phyloP scores from a whole-genome alignment of 1,140 invertebrate genomes.

The Hormaphis cornu region DNA sequence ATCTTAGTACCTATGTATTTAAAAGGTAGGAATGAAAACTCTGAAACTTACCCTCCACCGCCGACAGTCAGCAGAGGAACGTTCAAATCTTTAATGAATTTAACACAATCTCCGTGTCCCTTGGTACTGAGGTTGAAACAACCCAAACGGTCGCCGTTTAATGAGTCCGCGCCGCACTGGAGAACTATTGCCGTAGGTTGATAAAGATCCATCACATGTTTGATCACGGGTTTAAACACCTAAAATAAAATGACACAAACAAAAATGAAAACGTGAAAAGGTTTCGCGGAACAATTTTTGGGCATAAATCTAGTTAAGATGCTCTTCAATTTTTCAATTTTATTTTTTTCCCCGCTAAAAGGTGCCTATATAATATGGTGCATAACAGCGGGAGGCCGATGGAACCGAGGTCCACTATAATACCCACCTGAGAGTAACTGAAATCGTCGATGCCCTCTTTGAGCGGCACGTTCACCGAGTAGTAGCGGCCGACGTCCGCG shows the following conservation, averaged over 20 bases:
- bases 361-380: too few relatives aligned
- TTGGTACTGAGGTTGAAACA: conserved; percentile 82
- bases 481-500: conserved; percentile 83
- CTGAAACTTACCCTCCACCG: conserved; percentile 73
- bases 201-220: conserved; percentile 92
- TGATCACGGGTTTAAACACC: conserved; percentile 91
- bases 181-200: conserved; percentile 93
- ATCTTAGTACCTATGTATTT: too few relatives aligned
- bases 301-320: too few relatives aligned
- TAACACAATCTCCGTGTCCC: conserved; percentile 93
- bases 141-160: conserved; percentile 86
- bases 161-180: conserved; percentile 95
- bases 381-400: too few relatives aligned
- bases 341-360: too few relatives aligned
- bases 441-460: conserved; percentile 94
- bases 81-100: conserved; percentile 89
- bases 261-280: too few relatives aligned
- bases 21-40: too few relatives aligned
- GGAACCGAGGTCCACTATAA: too few relatives aligned
- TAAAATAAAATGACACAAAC: conserved; percentile 37
- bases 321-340: too few relatives aligned
- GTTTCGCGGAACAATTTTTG: too few relatives aligned
- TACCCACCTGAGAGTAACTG: conserved; percentile 67
- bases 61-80: conserved; percentile 91
- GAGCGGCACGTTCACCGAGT: conserved; percentile 92